Conservation (phyloP, 2,113 vertebrate genomes). For the Arvicanthis niloticus region DNA sequence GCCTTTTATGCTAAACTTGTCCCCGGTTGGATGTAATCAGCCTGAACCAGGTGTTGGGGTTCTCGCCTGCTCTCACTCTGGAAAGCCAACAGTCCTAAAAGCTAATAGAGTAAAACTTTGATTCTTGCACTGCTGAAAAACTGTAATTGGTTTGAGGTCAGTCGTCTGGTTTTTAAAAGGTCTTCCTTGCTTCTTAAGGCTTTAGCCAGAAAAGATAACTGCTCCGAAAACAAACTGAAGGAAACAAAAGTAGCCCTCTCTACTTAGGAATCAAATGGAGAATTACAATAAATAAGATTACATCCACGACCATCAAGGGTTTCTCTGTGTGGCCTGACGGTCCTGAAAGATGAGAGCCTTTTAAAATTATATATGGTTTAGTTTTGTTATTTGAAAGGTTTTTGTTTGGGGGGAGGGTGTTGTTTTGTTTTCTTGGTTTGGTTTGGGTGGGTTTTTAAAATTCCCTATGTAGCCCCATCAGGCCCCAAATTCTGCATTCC, state of each 20-base stretch:
- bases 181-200: neutral
- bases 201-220: slow-evolving; percentile 50
- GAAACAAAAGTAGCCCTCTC: neutral
- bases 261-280: slow-evolving; percentile 54
- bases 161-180: slow-evolving; percentile 30
- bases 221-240: slow-evolving; percentile 34
- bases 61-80: neutral
- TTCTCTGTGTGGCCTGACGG: neutral
- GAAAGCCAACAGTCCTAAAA: slow-evolving; percentile 31
- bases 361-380: neutral
- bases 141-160: slow-evolving; percentile 42
- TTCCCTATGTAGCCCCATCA: neutral
- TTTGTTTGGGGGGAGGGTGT: neutral
- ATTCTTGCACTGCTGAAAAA: slow-evolving; percentile 48
- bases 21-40: neutral
- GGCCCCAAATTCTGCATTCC: neutral
- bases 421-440: neutral
- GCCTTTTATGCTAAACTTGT: slow-evolving; percentile 20
- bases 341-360: neutral
- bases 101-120: slow-evolving; percentile 50
- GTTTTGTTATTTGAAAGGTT: neutral
- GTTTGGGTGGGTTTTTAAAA: neutral
- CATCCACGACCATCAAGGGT: neutral
- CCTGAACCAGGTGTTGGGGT: slow-evolving; percentile 56
- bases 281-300: neutral